Percentiles rank a stretch among this genome's conserved stretches.
Evolutionary conservation across 2,113 vertebrate genomes (phyloP).

Genomic region (Pangasianodon gigas): DNA sequence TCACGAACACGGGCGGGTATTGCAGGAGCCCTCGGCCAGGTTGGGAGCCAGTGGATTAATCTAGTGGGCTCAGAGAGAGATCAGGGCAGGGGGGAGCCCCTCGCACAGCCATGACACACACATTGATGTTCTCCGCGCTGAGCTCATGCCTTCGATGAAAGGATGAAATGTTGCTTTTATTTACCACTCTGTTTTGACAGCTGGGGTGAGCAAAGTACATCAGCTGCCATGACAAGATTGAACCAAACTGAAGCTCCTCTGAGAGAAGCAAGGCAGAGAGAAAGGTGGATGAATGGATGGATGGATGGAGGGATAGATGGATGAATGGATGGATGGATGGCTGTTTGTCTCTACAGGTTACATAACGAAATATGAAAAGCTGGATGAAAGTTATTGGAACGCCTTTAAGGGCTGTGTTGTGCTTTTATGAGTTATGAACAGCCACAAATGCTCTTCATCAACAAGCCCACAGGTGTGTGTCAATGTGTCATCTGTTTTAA

Average conservation of each 20-base stretch:
- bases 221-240: slow-evolving; percentile 47
- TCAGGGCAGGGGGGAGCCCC: slow-evolving; percentile 39
- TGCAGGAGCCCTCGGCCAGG: slow-evolving; percentile 28
- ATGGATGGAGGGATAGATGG: neutral
- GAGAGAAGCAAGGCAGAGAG: slow-evolving; percentile 9
- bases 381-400: neutral
- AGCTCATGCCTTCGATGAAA: slow-evolving; percentile 34
- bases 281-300: neutral
- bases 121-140: slow-evolving; percentile 32
- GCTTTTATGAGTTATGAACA: slow-evolving; percentile 23
- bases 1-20: neutral
- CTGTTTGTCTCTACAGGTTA: slow-evolving; percentile 12
- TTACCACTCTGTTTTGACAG: slow-evolving; percentile 60
- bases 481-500: neutral
- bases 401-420: neutral
- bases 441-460: neutral
- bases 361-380: slow-evolving; percentile 26
- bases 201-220: slow-evolving; percentile 42
- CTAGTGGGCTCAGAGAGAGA: slow-evolving; percentile 33
- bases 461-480: slow-evolving; percentile 2
- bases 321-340: neutral
- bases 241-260: slow-evolving; percentile 20
- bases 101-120: slow-evolving; percentile 22
- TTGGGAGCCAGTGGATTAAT: slow-evolving; percentile 46
- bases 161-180: slow-evolving; percentile 51